A percentile compares a stretch with the other conserved stretches of the same genome.
Evolutionary conservation across 2,888 invertebrate genomes (phyloP).

Genomic region (Periphyllus acericola): DNA sequence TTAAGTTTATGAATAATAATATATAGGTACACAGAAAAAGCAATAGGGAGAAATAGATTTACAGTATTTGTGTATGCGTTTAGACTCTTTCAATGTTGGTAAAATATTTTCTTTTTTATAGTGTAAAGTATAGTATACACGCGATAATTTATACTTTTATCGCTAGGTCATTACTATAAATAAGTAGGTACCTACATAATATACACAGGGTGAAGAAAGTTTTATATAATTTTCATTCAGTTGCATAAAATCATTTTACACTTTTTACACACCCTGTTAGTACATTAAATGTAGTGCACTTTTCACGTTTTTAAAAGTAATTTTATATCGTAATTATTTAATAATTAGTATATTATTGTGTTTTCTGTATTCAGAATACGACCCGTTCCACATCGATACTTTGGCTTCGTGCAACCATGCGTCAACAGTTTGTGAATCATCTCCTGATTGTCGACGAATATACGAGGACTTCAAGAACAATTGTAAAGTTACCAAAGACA

Average conservation of each 20-base stretch:
- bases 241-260: not conserved
- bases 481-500: conserved; percentile 58
- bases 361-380: conserved; percentile 75
- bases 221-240: not conserved
- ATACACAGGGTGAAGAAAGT: not conserved
- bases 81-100: not conserved
- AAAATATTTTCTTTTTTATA: too few species aligned
- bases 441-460: conserved; percentile 54
- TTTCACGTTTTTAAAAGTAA: not conserved
- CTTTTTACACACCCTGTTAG: not conserved
- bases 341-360: not conserved
- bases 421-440: conserved; percentile 76
- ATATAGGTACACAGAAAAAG: not conserved
- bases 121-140: too few species aligned
- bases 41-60: not conserved
- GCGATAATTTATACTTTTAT: not conserved
- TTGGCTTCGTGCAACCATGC: conserved; percentile 91
- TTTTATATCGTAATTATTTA: not conserved
- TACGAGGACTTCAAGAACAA: conserved; percentile 61
- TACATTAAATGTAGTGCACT: not conserved
- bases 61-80: not conserved
- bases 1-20: too few species aligned
- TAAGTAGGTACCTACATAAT: not conserved
- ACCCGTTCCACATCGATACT: conserved; percentile 88
- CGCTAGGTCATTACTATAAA: not conserved